Conservation (phyloP, 2,888 invertebrate genomes). For the Calliopum simillimum region DNA sequence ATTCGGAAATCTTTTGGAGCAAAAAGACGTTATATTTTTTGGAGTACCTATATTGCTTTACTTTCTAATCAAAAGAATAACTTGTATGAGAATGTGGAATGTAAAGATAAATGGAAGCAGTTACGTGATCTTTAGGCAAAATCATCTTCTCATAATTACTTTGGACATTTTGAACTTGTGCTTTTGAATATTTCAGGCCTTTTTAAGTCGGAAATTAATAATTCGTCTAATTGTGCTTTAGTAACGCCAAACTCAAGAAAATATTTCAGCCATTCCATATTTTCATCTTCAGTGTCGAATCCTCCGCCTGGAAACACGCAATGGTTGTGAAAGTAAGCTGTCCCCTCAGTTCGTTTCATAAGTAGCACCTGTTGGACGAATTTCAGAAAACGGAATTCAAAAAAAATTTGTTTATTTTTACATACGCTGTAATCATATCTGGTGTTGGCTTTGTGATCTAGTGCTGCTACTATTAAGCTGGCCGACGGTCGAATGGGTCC, state of each 20-base stretch:
- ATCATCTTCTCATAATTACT: background rate
- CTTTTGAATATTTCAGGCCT: conserved; percentile 40
- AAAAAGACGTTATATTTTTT: no score
- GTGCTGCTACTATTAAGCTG: conserved; percentile 54
- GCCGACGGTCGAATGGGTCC: conserved; percentile 46
- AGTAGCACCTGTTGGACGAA: conserved; percentile 57
- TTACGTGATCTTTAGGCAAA: background rate
- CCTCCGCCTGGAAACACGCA: conserved; percentile 93
- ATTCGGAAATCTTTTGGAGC: no score
- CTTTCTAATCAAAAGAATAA: no score
- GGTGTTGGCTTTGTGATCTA: background rate
- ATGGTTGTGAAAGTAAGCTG: conserved; percentile 80
- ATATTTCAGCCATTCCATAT: conserved; percentile 76
- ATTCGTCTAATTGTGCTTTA: conserved; percentile 66
- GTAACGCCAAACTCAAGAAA: conserved; percentile 73
- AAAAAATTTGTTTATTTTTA: conserved; percentile 1
- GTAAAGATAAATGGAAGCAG: background rate
- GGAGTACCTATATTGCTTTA: no score
- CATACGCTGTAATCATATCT: conserved; percentile 52
- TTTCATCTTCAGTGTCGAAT: conserved; percentile 74
- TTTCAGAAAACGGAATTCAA: background rate
- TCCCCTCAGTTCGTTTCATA: conserved; percentile 75
- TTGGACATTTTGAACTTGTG: conserved; percentile 25
- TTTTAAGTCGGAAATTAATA: conserved; percentile 45
- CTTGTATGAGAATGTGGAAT: background rate